Conservation (phyloP, 2,113 vertebrate genomes). For the Peromyscus polionotus region DNA sequence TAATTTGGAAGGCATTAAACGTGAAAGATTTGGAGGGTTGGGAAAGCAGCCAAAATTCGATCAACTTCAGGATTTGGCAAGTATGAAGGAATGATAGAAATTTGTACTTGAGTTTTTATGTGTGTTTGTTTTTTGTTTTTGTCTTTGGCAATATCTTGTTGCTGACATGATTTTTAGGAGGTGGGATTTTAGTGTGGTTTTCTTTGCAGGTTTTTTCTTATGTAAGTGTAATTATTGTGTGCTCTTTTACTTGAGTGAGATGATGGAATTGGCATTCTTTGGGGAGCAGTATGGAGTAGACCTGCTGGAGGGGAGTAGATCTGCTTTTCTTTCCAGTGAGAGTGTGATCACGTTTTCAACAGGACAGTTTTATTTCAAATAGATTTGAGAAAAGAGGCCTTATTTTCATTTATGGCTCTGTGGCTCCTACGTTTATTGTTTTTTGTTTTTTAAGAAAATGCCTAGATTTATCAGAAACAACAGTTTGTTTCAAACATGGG, state of each 20-base stretch:
- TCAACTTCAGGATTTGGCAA: constrained; percentile 14
- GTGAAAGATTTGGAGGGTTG: background rate
- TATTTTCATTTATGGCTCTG: constrained; percentile 19
- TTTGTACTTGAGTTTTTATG: background rate
- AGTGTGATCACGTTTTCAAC: background rate
- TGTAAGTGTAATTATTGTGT: background rate
- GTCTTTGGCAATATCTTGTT: background rate
- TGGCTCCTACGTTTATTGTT: background rate
- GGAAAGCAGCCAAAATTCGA: background rate
- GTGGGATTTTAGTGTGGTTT: background rate
- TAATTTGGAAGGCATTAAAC: background rate
- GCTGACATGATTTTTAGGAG: background rate
- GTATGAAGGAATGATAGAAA: background rate
- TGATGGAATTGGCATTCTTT: background rate
- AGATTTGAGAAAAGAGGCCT: background rate
- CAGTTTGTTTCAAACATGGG: background rate
- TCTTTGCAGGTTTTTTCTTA: background rate
- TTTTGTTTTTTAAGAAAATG: constrained; percentile 48
- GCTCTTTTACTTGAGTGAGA: background rate
- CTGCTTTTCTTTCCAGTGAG: background rate
- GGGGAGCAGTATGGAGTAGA: background rate
- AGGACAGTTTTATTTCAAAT: background rate
- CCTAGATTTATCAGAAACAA: constrained; percentile 2
- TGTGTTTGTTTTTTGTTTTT: background rate
- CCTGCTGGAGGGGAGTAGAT: background rate